Percentiles rank a stretch among this genome's conserved stretches.
Evolutionary conservation across 2,888 invertebrate genomes (phyloP).

Genomic region (Idaea biselata): DNA sequence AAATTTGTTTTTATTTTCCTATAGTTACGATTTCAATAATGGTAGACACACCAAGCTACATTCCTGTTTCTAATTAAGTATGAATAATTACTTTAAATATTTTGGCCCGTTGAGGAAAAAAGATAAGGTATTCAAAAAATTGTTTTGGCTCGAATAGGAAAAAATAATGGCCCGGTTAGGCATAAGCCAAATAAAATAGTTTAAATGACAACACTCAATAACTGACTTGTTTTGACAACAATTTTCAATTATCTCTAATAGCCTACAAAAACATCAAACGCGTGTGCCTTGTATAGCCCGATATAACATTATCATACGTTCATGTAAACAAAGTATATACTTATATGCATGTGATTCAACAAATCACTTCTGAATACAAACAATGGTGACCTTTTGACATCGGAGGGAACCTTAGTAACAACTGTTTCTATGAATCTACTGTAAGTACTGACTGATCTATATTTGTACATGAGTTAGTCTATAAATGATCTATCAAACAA

Average conservation of each 20-base stretch:
- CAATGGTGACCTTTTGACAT: not conserved
- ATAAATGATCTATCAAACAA: not conserved
- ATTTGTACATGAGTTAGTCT: not conserved
- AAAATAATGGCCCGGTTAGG: too few species aligned
- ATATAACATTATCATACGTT: not conserved
- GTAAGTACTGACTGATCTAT: not conserved
- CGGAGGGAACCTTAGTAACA: not conserved
- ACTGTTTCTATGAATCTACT: not conserved
- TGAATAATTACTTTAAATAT: too few species aligned
- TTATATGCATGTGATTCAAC: not conserved
- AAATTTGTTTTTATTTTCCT: too few species aligned
- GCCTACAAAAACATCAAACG: not conserved
- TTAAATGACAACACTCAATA: too few species aligned
- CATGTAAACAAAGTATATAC: not conserved
- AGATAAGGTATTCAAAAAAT: too few species aligned
- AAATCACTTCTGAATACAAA: not conserved
- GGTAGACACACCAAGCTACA: too few species aligned
- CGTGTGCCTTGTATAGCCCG: not conserved
- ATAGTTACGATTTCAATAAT: too few species aligned
- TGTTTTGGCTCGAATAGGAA: too few species aligned
- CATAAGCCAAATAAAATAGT: too few species aligned
- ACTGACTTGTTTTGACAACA: not conserved
- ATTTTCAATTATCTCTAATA: not conserved
- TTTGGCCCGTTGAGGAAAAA: too few species aligned
- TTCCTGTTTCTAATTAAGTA: too few species aligned